Conservation (phyloP, 2,797 vertebrate genomes). For the Propithecus perrieri region DNA sequence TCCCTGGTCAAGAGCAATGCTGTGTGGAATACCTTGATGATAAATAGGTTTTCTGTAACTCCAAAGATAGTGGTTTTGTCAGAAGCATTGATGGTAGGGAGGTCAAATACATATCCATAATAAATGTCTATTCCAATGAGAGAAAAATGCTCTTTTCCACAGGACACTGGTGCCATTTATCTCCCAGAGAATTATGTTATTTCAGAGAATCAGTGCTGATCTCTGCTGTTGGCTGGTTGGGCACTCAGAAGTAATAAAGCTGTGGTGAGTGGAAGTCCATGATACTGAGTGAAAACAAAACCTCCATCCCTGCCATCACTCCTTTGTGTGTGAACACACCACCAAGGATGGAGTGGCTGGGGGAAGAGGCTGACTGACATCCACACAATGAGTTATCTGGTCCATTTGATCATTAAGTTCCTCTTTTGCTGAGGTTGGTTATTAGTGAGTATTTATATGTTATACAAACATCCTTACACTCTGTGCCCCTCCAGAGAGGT, state of each 20-base stretch:
- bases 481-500: background rate
- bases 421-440: background rate
- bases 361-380: background rate
- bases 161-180: background rate
- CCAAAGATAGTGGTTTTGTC: background rate
- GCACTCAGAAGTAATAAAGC: background rate
- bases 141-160: background rate
- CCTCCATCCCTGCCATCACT: background rate
- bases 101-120: background rate
- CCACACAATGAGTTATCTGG: background rate
- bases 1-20: background rate
- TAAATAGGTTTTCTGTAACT: background rate
- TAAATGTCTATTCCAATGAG: background rate
- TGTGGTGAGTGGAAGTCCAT: background rate
- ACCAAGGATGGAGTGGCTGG: background rate
- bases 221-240: background rate
- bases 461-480: background rate
- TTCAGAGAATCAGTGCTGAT: background rate
- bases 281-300: background rate
- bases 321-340: background rate
- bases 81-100: background rate
- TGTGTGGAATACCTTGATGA: background rate
- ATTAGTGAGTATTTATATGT: background rate
- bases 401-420: background rate
- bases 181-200: background rate